Base-by-base conservation (phyloP, 1,140 invertebrate genomes). In the Drosophila erecta region DNA sequence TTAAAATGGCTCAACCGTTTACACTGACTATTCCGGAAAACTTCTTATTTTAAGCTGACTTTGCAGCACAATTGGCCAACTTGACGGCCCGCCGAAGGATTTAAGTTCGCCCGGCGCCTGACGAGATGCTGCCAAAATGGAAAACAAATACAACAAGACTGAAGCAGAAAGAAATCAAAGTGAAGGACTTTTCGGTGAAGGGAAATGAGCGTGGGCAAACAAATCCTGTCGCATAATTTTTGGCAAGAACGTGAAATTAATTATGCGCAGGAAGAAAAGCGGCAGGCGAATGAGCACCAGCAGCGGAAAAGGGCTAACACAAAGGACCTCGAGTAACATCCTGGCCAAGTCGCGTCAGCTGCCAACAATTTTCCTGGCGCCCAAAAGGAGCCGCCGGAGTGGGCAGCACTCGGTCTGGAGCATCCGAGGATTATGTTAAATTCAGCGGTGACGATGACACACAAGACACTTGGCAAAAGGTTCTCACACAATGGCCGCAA, bases 221-320 rank as follows among this genome's bases (percentile, higher is more conserved):
- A 56, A 71, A 80, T 81, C 61, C 81, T 60, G 81, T 80, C 83
- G 81, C 81, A 86, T 76, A 79, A 87, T 87, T 87, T 85, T 87
- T 86, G 81, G 81, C 81, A 86, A 81, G 70, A 79, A 79, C 83
- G 83, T 79, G 83, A 86, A 86, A 86, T 86, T 86, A 86, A 86
- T 86, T 86, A 86, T 86, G 81, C 81, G 75, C 78, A 58, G 60
- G 54, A 74, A 78, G 73, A 72, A 81, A 85, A 76, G 76, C 71
- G 54, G 69, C 65, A 33, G 58, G 62, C 61, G 62, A 41, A 47
- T 54, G 24, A 37, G 71, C 44, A 15, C 4, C 37, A 38, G 14
- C 43, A 11, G 30, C 24, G 27, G 47, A 58, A 22, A 58, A 41
- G 58, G 76, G 58, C 35, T 35, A 57, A 43, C 41, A 57, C 41